A percentile compares a stretch with the other conserved stretches of the same genome.
These are phyloP conservation scores for Montipora sp. DNA, from an alignment of 64 coral and sea anemone genomes.

Conservation along the genomic window DNA sequence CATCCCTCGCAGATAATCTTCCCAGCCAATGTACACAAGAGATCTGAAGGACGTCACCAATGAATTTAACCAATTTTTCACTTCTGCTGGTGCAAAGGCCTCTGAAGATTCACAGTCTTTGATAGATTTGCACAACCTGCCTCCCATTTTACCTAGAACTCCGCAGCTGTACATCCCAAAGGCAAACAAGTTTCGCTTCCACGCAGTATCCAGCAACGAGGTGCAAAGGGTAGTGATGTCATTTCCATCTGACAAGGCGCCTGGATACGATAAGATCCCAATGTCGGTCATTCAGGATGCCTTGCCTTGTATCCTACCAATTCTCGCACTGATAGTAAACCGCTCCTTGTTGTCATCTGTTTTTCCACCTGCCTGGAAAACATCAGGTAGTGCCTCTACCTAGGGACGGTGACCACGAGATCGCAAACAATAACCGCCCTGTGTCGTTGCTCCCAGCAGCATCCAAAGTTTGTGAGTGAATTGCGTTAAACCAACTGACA, in stretches of 20 bases:
- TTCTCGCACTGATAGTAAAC: constrained; percentile 49
- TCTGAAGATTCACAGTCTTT: no score
- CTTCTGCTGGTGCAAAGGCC: no score
- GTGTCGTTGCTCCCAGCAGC: constrained; percentile 33
- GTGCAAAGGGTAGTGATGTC: constrained; percentile 38
- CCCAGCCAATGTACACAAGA: no score
- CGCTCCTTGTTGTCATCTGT: constrained; percentile 21
- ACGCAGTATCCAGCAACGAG: constrained; percentile 23
- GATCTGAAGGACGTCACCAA: neutral
- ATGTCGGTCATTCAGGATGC: constrained; percentile 51
- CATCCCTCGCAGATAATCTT: no score
- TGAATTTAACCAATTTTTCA: constrained; percentile 44
- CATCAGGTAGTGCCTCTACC: neutral
- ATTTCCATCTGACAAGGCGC: constrained; percentile 52
- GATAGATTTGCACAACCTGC: no score
- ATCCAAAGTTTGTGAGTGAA: constrained; percentile 74
- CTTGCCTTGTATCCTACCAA: constrained; percentile 17
- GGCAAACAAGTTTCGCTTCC: constrained; percentile 43
- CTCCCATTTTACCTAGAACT: no score
- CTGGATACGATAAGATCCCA: constrained; percentile 48
- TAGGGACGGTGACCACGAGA: constrained; percentile 26
- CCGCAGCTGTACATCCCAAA: neutral
- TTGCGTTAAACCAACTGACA: constrained; percentile 65
- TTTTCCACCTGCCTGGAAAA: constrained; percentile 51
- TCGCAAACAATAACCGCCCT: constrained; percentile 18